A percentile compares a stretch with the other conserved stretches of the same genome.
Evolutionary conservation across 2,797 vertebrate species (phyloP).

Genomic region (Adelosebastes latens): DNA sequence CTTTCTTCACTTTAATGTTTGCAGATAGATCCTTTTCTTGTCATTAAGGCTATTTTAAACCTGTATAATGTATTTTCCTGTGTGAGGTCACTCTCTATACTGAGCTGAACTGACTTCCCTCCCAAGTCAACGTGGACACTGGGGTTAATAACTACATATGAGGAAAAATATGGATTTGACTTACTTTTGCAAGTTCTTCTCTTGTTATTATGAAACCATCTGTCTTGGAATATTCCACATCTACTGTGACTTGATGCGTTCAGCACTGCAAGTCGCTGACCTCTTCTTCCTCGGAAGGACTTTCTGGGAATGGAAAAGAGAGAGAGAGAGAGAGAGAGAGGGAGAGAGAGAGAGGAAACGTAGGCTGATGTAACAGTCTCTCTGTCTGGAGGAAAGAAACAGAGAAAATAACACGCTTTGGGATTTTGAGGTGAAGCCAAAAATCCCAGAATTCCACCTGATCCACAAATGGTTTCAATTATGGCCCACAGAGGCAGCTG

Average conservation of each 20-base stretch:
- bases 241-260: slow-evolving; percentile 49
- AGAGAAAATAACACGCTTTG: slow-evolving; percentile 85
- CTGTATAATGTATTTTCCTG: background rate
- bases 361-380: slow-evolving; percentile 73
- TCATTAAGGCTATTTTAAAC: background rate
- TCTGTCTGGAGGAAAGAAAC: slow-evolving; percentile 65
- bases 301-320: slow-evolving; percentile 63
- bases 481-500: slow-evolving; percentile 79
- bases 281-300: slow-evolving; percentile 62
- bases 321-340: slow-evolving; percentile 23
- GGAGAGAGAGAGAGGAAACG: slow-evolving; percentile 50
- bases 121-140: background rate
- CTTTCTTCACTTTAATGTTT: too few species aligned
- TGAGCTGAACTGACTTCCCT: background rate
- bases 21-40: background rate
- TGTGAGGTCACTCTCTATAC: background rate
- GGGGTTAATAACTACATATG: background rate
- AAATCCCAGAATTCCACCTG: slow-evolving; percentile 90
- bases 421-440: slow-evolving; percentile 87
- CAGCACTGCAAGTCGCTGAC: slow-evolving; percentile 50
- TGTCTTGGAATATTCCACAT: slow-evolving; percentile 72
- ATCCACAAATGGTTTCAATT: slow-evolving; percentile 96
- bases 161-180: slow-evolving; percentile 40
- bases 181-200: slow-evolving; percentile 64
- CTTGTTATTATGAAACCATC: slow-evolving; percentile 54